These are phyloP conservation scores for Panurus biarmicus DNA, from an alignment of 2,113 vertebrate genomes.

Conservation along the genomic window DNA sequence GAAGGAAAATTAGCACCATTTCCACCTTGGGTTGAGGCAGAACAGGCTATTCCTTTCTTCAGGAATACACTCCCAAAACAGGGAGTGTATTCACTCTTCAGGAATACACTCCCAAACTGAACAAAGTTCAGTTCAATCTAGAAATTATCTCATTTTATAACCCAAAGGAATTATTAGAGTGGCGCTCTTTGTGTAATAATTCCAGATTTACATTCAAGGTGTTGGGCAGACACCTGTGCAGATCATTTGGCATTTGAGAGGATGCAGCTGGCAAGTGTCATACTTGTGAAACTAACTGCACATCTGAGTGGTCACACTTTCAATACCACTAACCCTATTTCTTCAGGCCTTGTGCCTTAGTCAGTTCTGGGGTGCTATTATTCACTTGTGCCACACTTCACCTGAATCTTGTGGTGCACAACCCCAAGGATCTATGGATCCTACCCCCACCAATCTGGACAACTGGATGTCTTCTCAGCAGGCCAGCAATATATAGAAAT, in stretches of 20 bases:
- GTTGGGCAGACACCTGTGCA: not conserved
- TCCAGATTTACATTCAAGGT: not conserved
- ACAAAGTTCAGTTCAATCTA: not conserved
- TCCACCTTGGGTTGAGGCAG: not conserved
- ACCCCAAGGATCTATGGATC: not conserved
- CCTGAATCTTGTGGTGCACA: not conserved
- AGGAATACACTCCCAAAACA: not conserved
- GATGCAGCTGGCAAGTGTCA: not conserved
- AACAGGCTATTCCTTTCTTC: not conserved
- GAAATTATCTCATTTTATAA: not conserved
- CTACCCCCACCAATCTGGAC: not conserved
- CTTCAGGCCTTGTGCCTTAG: not conserved
- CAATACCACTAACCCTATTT: not conserved
- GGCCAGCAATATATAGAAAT: not conserved
- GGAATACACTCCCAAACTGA: not conserved
- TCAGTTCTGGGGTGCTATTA: not conserved
- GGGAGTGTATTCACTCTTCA: no score
- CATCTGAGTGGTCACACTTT: not conserved
- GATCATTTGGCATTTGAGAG: not conserved
- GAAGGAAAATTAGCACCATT: not conserved
- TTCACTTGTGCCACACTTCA: not conserved
- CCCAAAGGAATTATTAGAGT: not conserved
- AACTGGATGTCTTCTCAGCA: not conserved
- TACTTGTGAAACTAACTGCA: not conserved
- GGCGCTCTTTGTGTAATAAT: not conserved